Percentiles rank a stretch among this genome's conserved stretches.
phyloP scores from a whole-genome alignment of 2,797 vertebrate genomes.

The Tolypeutes matacus region DNA sequence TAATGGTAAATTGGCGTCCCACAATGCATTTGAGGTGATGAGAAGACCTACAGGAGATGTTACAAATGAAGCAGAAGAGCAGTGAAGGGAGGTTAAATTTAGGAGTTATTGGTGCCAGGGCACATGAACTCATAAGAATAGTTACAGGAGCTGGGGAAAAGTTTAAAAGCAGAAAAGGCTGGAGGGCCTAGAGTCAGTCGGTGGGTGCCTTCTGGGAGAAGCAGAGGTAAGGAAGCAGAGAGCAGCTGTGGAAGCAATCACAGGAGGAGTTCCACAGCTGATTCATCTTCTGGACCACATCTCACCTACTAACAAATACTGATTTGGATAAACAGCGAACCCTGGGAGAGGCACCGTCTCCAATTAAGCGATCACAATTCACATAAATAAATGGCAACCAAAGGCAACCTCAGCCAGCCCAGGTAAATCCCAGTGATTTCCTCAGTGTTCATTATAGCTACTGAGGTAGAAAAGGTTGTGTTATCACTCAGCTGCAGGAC shows the following conservation, averaged over 20 bases:
- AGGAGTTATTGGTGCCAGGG: constrained; percentile 43
- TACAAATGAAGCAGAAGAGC: neutral
- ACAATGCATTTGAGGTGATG: neutral
- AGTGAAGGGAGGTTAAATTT: constrained; percentile 49
- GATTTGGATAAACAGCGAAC: constrained; percentile 80
- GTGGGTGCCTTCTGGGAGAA: constrained; percentile 51
- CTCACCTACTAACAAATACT: constrained; percentile 59
- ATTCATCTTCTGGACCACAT: constrained; percentile 57
- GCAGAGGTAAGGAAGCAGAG: constrained; percentile 44
- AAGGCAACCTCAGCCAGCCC: constrained; percentile 54
- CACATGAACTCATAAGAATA: constrained; percentile 28
- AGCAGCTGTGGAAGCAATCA: constrained; percentile 65
- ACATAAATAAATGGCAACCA: constrained; percentile 73
- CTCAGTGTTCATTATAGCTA: neutral
- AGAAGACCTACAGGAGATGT: neutral
- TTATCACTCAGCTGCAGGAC: neutral
- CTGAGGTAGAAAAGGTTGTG: neutral
- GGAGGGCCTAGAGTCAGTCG: constrained; percentile 50
- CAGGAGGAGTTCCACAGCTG: constrained; percentile 47
- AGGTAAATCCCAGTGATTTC: constrained; percentile 70
- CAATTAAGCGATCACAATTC: constrained; percentile 82
- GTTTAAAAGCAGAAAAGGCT: constrained; percentile 58
- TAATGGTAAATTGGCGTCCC: neutral
- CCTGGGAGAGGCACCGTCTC: constrained; percentile 75
- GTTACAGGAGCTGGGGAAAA: constrained; percentile 48